Evolutionary conservation across 1,140 invertebrate genomes (phyloP).

Genomic region (Drosophila prosaltans): DNA sequence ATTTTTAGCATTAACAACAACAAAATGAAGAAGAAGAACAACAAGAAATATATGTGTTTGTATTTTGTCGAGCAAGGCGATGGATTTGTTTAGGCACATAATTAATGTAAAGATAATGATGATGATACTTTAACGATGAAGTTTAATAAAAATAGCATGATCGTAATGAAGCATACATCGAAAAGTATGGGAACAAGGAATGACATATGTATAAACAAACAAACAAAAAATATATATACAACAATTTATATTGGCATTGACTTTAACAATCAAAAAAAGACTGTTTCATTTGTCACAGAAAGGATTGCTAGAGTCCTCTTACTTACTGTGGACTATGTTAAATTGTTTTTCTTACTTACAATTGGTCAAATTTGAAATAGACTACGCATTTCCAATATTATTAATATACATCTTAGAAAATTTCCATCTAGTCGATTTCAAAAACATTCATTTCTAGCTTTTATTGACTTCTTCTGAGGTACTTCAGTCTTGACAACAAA

Average conservation of each 20-base stretch:
- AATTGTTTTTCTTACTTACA: no score
- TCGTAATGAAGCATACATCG: constrained; percentile 42
- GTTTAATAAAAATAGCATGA: constrained; percentile 75
- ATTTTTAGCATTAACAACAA: constrained; percentile 65
- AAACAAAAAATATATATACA: constrained; percentile 42
- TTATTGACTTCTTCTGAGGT: constrained; percentile 82
- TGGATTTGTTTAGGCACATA: constrained; percentile 76
- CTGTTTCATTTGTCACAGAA: not conserved
- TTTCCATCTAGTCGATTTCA: constrained; percentile 37
- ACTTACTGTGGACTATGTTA: no score
- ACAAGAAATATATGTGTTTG: constrained; percentile 47
- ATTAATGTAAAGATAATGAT: constrained; percentile 70
- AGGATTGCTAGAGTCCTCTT: not conserved
- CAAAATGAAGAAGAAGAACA: constrained; percentile 20
- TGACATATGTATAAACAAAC: constrained; percentile 26
- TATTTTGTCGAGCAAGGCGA: constrained; percentile 52
- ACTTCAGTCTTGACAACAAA: constrained; percentile 82
- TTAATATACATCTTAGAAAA: not conserved
- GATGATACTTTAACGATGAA: constrained; percentile 52
- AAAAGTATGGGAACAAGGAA: constrained; percentile 53
- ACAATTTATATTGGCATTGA: constrained; percentile 5
- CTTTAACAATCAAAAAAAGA: not conserved
- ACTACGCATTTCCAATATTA: no score
- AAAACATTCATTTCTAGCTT: constrained; percentile 68
- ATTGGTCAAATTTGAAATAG: no score